Percentiles rank a stretch among this genome's conserved stretches.
These are phyloP conservation scores for Corbicula japonica DNA, from an alignment of 2,888 invertebrate genomes.

Conservation along the genomic window DNA sequence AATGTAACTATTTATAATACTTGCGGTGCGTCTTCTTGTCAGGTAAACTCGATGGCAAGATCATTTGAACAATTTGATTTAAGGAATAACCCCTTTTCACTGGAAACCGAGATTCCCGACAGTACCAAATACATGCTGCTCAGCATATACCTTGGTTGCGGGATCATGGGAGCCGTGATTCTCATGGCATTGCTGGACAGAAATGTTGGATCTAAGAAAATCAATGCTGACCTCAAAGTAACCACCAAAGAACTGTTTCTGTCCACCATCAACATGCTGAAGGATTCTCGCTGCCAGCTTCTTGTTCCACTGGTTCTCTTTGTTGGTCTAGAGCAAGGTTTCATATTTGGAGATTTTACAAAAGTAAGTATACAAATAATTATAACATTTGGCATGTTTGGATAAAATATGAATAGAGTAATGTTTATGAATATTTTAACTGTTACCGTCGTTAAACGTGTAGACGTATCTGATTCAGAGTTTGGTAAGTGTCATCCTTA, in stretches of 20 bases:
- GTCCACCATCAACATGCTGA: slow-evolving; percentile 80
- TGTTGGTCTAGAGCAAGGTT: slow-evolving; percentile 84
- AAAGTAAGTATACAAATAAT: slow-evolving; percentile 82
- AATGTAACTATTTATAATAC: slow-evolving; percentile 32
- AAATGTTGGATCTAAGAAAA: slow-evolving; percentile 69
- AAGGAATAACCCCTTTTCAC: slow-evolving; percentile 35
- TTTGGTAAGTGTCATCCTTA: no score
- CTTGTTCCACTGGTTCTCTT: slow-evolving; percentile 83
- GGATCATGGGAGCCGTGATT: slow-evolving; percentile 80
- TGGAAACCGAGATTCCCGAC: slow-evolving; percentile 70
- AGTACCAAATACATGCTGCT: slow-evolving; percentile 79
- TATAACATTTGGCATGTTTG: no score
- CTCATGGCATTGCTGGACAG: slow-evolving; percentile 79
- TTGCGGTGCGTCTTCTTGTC: slow-evolving; percentile 76
- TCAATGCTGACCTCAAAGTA: slow-evolving; percentile 66
- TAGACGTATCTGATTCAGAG: no score
- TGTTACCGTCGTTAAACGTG: no score
- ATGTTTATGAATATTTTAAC: no score
- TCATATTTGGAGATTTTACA: slow-evolving; percentile 85
- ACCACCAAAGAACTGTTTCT: slow-evolving; percentile 79
- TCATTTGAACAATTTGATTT: slow-evolving; percentile 63
- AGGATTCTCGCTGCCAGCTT: slow-evolving; percentile 82
- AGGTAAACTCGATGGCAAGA: slow-evolving; percentile 43
- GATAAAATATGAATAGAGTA: background rate
- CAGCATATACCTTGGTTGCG: slow-evolving; percentile 81